A percentile compares a stretch with the other conserved stretches of the same genome.
phyloP scores from a whole-genome alignment of 2,113 vertebrate species.

The Phoxinus phoxinus region DNA sequence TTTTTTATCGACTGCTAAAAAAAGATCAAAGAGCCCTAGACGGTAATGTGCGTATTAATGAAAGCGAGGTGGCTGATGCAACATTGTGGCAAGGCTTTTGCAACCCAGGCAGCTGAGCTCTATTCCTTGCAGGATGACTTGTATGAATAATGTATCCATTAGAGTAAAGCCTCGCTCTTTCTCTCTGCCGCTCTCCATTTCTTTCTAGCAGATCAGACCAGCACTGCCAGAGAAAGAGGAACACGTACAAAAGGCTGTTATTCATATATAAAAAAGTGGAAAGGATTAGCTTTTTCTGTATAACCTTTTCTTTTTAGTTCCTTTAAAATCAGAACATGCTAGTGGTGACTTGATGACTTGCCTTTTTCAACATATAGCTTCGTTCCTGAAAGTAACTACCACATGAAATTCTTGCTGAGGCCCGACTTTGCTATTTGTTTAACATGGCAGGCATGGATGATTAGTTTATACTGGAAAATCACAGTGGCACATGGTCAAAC shows the following conservation, averaged over 20 bases:
- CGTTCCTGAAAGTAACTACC: background rate
- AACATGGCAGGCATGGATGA: background rate
- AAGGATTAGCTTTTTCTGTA: slow-evolving; percentile 14
- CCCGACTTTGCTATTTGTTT: background rate
- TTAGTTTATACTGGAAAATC: background rate
- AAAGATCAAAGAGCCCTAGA: slow-evolving; percentile 68
- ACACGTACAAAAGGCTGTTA: slow-evolving; percentile 23
- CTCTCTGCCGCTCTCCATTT: slow-evolving; percentile 12
- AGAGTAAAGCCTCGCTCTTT: slow-evolving; percentile 37
- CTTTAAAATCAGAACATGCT: slow-evolving; percentile 2
- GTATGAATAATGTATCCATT: slow-evolving; percentile 65
- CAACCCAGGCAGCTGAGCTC: slow-evolving; percentile 55
- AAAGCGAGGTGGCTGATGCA: slow-evolving; percentile 66
- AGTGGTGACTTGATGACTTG: slow-evolving; percentile 11
- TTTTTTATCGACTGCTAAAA: slow-evolving; percentile 71
- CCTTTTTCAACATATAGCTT: background rate
- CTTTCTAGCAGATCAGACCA: slow-evolving; percentile 33
- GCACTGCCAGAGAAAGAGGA: slow-evolving; percentile 31
- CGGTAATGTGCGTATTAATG: slow-evolving; percentile 57
- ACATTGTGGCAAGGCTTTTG: slow-evolving; percentile 61
- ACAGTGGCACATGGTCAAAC: background rate
- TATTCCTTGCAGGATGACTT: slow-evolving; percentile 55
- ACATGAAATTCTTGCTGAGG: background rate
- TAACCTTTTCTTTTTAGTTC: slow-evolving; percentile 3
- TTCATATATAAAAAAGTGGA: background rate